Evolutionary conservation across 2,113 vertebrate genomes (phyloP).

Genomic region (Triplophysa dalaica): DNA sequence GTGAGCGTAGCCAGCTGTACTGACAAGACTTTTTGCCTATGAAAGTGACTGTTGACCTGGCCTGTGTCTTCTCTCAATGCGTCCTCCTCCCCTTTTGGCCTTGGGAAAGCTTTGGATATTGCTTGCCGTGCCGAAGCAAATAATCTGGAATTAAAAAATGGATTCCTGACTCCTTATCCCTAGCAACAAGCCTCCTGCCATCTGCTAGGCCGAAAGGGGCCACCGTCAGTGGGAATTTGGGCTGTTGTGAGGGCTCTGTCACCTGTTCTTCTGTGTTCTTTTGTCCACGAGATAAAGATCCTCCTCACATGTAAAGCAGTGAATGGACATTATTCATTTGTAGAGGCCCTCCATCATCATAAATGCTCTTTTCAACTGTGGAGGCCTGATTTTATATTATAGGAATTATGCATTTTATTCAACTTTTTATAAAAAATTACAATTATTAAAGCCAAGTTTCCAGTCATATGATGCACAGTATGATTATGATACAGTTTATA

Average conservation of each 20-base stretch:
- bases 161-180: constrained; percentile 91
- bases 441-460: too few relatives aligned
- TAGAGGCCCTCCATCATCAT: not conserved
- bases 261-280: constrained; percentile 76
- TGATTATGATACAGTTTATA: too few relatives aligned
- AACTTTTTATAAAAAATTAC: not conserved
- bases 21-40: constrained; percentile 58
- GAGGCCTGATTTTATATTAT: not conserved
- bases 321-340: constrained; percentile 10
- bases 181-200: constrained; percentile 92
- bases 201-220: constrained; percentile 87
- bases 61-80: constrained; percentile 56
- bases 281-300: constrained; percentile 55
- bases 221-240: constrained; percentile 77
- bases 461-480: too few relatives aligned
- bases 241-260: constrained; percentile 78
- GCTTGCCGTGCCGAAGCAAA: constrained; percentile 86
- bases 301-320: constrained; percentile 40
- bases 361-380: not conserved
- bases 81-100: constrained; percentile 78
- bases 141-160: constrained; percentile 94
- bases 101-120: constrained; percentile 85
- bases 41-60: constrained; percentile 66
- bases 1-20: constrained; percentile 82
- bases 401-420: too few relatives aligned